phyloP scores from a whole-genome alignment of 2,888 invertebrate species.

The Blera fallax region DNA sequence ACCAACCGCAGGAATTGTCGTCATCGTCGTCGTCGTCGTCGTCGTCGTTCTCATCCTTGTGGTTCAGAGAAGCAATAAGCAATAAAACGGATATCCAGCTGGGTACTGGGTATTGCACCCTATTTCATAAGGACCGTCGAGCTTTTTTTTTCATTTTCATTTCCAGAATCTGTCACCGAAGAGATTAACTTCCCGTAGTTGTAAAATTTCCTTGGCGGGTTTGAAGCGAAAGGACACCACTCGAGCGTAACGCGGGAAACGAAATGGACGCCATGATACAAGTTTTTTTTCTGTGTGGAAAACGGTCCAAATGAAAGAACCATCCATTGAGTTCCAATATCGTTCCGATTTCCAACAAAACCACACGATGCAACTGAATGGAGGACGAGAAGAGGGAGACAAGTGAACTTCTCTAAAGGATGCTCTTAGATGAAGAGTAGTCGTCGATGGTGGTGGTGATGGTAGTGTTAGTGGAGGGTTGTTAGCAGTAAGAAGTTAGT shows the following conservation, averaged over 20 bases:
- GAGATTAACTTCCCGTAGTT: conserved; percentile 61
- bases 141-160: conserved; percentile 1
- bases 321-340: conserved; percentile 55
- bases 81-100: conserved; percentile 66
- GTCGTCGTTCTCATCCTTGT: conserved; percentile 19
- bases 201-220: conserved; percentile 20
- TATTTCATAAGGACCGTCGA: conserved; percentile 29
- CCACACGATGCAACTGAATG: neutral
- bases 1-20: conserved; percentile 35
- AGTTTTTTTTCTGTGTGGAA: neutral
- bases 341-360: conserved; percentile 33
- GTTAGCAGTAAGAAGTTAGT: conserved; percentile 33
- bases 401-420: conserved; percentile 15
- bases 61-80: conserved; percentile 65
- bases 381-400: neutral
- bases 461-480: too few relatives aligned
- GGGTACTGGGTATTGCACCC: conserved; percentile 45
- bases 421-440: conserved; percentile 26
- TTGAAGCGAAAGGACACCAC: conserved; percentile 36
- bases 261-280: conserved; percentile 38
- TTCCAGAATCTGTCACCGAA: conserved; percentile 50
- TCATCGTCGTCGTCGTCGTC: conserved; percentile 28
- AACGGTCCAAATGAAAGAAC: conserved; percentile 24
- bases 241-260: conserved; percentile 34
- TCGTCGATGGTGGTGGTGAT: neutral